Conservation (phyloP, 1,140 invertebrate species). For the Liolophura sinensis region DNA sequence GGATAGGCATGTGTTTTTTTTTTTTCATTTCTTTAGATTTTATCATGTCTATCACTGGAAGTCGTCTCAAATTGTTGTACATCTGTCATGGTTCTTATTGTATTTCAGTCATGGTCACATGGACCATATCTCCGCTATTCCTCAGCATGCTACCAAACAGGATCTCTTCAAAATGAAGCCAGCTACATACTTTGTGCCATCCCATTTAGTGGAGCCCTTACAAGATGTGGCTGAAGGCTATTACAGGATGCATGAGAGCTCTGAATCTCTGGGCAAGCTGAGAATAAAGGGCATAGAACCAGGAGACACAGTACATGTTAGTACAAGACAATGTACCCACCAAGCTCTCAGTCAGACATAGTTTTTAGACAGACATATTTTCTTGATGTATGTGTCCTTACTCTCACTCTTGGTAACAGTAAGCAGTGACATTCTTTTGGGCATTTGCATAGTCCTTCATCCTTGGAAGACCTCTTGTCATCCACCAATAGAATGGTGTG, state of each 20-base stretch:
- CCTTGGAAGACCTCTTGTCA: too few relatives aligned
- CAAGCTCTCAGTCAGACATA: too few relatives aligned
- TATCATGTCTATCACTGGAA: too few relatives aligned
- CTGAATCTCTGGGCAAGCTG: slow-evolving; percentile 16
- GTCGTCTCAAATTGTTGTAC: too few relatives aligned
- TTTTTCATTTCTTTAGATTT: too few relatives aligned
- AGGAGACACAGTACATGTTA: slow-evolving; percentile 29
- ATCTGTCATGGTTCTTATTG: too few relatives aligned
- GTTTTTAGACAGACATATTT: too few relatives aligned
- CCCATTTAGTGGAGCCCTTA: slow-evolving; percentile 28
- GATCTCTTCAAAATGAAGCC: slow-evolving; percentile 22
- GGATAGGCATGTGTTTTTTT: background rate
- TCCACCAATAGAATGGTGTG: too few relatives aligned
- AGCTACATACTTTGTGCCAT: slow-evolving; percentile 37
- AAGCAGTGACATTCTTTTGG: too few relatives aligned
- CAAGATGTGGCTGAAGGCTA: slow-evolving; percentile 15
- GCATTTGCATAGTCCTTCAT: too few relatives aligned
- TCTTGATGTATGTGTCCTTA: too few relatives aligned
- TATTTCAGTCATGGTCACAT: slow-evolving; percentile 45
- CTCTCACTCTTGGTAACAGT: too few relatives aligned
- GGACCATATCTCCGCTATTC: slow-evolving; percentile 42
- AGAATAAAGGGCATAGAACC: slow-evolving; percentile 20
- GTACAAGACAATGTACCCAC: background rate
- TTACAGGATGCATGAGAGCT: slow-evolving; percentile 23
- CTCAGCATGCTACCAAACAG: slow-evolving; percentile 39